Evolutionary conservation across 1,140 invertebrate genomes (phyloP), one percentile per base, ranked within the genome.

Genomic region (Colletes gigas): DNA sequence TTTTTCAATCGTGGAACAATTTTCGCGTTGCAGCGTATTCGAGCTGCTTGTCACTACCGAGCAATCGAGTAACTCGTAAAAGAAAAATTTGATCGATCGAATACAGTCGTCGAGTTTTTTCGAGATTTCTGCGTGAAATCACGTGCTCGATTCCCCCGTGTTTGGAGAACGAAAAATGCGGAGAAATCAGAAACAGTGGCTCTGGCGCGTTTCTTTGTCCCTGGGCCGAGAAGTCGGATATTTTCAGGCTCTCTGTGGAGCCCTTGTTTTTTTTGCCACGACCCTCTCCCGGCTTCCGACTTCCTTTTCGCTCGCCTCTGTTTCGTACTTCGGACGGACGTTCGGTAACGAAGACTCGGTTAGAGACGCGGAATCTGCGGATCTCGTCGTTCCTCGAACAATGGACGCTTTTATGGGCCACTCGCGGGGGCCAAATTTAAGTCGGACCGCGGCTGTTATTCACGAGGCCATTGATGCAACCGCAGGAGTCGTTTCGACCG

Each of bases 231-330:
- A 80, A 80, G 78, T 68, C 50, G 50, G 79, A 81, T 76, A 81
- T 77, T 76, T 75, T 57, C 65, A 57, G 79, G 65, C 72, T 67
- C 55, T 54, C 73, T 68, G 73, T 66, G 65, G 73, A 55, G 50
- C 73, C 79, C 50, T 81, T 76, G 73, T 81, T 81, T 81, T 81
- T 81, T 81, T 77, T 81, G 30, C 21, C 41, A 10, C 72, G 59
- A 15, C 78, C 44, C 78, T 74, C 63, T 66, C 78, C 70, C 54
- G 2, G 59, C 78, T 66, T 66, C 52, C 71, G 71, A 74, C 50
- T 80, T 67, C 71, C 78, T 69, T 77, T 67, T 70, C 79, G 79
- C 66, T 44, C 65, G 72, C 47, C 21, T 60, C 30, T 59, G 66
- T 57, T 81, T 63, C 77, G 71, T 80, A 65, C 21, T 63, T 76